Evolutionary conservation across 2,888 invertebrate species (phyloP).

Genomic region (Drosophila siamana): DNA sequence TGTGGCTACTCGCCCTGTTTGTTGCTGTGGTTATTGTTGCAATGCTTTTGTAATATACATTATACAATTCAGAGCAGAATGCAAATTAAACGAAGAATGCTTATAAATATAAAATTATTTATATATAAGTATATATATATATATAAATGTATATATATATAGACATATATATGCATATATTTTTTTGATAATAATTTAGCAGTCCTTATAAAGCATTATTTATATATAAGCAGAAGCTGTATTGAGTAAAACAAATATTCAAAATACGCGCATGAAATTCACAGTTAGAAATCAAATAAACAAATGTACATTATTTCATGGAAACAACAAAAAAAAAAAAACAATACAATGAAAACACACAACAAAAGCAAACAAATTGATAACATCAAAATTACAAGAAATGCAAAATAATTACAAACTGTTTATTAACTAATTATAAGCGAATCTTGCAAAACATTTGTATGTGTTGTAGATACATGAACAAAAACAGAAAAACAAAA

Average conservation of each 20-base stretch:
- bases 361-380: slow-evolving; percentile 19
- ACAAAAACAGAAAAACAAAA: slow-evolving; percentile 32
- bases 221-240: slow-evolving; percentile 39
- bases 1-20: slow-evolving; percentile 44
- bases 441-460: slow-evolving; percentile 53
- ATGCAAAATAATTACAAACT: slow-evolving; percentile 43
- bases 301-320: slow-evolving; percentile 59
- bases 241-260: slow-evolving; percentile 35
- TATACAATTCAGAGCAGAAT: slow-evolving; percentile 51
- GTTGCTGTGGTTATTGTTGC: slow-evolving; percentile 43
- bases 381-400: slow-evolving; percentile 13
- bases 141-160: slow-evolving; percentile 47
- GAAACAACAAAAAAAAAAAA: slow-evolving; percentile 31
- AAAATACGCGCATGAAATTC: slow-evolving; percentile 40
- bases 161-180: slow-evolving; percentile 49
- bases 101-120: slow-evolving; percentile 50
- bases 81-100: slow-evolving; percentile 49
- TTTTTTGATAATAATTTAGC: slow-evolving; percentile 72
- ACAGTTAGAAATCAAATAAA: slow-evolving; percentile 48
- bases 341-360: slow-evolving; percentile 23
- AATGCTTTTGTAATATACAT: slow-evolving; percentile 59
- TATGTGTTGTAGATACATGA: slow-evolving; percentile 49
- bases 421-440: slow-evolving; percentile 78
- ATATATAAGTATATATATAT: slow-evolving; percentile 32
- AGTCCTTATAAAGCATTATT: slow-evolving; percentile 46